These are phyloP conservation scores for Muschampia plurimacula DNA, from an alignment of 2,888 invertebrate species.

Conservation along the genomic window DNA sequence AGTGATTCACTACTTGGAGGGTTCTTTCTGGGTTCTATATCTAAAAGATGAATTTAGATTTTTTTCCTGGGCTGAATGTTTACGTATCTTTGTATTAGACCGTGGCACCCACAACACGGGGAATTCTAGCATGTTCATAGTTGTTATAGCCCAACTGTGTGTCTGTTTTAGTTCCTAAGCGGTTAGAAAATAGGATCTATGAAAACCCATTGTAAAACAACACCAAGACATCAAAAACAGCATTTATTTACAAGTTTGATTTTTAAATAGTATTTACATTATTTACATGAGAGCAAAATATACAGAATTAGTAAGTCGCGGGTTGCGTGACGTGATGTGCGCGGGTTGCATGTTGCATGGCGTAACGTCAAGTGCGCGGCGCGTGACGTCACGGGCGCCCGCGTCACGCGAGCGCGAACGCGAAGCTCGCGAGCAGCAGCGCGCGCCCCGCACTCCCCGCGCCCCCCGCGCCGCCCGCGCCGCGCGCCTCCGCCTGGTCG, in stretches of 20 bases:
- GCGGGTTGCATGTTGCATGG: slow-evolving; percentile 17
- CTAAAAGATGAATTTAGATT: too few relatives aligned
- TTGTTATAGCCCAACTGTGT: too few relatives aligned
- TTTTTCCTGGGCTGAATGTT: too few relatives aligned
- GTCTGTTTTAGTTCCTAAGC: too few relatives aligned
- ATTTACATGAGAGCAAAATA: slow-evolving; percentile 43
- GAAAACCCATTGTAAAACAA: too few relatives aligned
- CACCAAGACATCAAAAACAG: slow-evolving; percentile 19
- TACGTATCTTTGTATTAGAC: too few relatives aligned
- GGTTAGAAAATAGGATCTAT: too few relatives aligned
- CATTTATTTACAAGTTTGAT: slow-evolving; percentile 43
- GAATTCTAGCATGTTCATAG: too few relatives aligned
- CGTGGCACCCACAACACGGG: too few relatives aligned
- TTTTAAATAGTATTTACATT: slow-evolving; percentile 45
- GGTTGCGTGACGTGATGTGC: neutral
- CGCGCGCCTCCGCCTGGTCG: slow-evolving; percentile 67
- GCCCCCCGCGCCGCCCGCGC: neutral
- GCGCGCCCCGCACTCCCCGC: neutral
- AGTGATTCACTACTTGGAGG: too few relatives aligned
- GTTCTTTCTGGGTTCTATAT: too few relatives aligned
- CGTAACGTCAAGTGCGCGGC: neutral
- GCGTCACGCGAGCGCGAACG: too few relatives aligned
- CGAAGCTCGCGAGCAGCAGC: neutral
- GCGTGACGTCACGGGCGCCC: slow-evolving; percentile 32
- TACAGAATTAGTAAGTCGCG: slow-evolving; percentile 17